Percentiles rank a stretch among this genome's conserved stretches.
These are phyloP conservation scores for Styela clava DNA, from an alignment of 23 tunicate species.

Conservation along the genomic window DNA sequence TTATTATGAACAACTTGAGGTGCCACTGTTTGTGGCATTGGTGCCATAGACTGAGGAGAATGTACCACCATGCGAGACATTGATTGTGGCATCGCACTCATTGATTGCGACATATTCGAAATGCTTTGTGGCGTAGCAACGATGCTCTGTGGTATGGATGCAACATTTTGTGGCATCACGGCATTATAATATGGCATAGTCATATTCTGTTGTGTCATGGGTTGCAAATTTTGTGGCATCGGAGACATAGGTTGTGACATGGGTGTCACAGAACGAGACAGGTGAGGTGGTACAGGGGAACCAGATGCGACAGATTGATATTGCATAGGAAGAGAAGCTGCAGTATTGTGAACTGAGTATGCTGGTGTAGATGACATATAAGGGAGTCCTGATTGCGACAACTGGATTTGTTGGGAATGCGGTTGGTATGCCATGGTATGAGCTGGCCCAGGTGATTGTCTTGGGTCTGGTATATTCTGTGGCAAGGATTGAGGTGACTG, in stretches of 20 bases:
- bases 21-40: not conserved
- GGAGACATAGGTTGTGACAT: not conserved
- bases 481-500: not conserved
- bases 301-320: not conserved
- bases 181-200: not conserved
- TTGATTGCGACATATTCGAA: not conserved
- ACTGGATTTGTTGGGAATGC: not conserved
- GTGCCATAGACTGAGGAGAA: not conserved
- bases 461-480: not conserved
- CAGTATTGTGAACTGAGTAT: not conserved
- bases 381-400: not conserved
- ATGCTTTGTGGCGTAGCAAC: not conserved
- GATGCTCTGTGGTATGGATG: not conserved
- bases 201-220: not conserved
- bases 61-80: too few species aligned
- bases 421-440: not conserved
- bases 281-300: not conserved
- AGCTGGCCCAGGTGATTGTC: not conserved
- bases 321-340: not conserved
- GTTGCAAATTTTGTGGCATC: not conserved
- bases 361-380: not conserved
- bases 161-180: not conserved
- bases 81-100: not conserved
- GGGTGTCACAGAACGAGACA: not conserved
- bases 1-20: not conserved